Evolutionary conservation across 2,797 vertebrate genomes (phyloP).

Genomic region (Heteromormyrus szaboi): DNA sequence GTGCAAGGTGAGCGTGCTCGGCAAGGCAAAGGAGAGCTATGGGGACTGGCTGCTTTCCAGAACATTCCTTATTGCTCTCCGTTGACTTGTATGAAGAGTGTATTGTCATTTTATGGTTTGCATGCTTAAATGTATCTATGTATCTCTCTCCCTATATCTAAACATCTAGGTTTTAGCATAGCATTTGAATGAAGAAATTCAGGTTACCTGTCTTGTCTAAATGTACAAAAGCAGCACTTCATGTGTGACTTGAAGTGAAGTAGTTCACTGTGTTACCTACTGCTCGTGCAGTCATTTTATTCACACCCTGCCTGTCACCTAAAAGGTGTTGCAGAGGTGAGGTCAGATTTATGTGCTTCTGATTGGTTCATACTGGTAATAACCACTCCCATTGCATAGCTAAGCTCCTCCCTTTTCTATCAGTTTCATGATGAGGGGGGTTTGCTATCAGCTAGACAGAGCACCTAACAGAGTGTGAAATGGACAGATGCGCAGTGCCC

Average conservation of each 20-base stretch:
- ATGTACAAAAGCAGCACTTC: background rate
- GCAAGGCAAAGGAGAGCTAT: background rate
- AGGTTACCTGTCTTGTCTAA: background rate
- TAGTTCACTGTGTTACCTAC: background rate
- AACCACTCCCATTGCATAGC: background rate
- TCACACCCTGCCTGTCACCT: background rate
- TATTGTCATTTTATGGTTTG: background rate
- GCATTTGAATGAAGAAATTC: background rate
- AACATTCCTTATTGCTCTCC: too few relatives aligned
- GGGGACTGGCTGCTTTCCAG: background rate
- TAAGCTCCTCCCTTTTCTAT: background rate
- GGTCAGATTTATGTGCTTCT: background rate
- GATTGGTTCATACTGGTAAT: background rate
- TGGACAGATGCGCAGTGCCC: background rate
- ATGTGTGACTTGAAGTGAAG: background rate
- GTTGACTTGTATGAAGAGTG: background rate
- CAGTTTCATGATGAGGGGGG: background rate
- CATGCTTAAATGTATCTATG: background rate
- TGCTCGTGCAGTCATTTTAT: background rate
- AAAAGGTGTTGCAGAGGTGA: background rate
- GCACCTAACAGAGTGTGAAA: background rate
- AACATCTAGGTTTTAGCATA: background rate
- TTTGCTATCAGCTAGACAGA: background rate
- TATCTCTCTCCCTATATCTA: background rate
- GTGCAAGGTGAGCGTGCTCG: constrained; percentile 59